phyloP scores from a whole-genome alignment of 2,113 vertebrate species.

The Patagioenas fasciata region DNA sequence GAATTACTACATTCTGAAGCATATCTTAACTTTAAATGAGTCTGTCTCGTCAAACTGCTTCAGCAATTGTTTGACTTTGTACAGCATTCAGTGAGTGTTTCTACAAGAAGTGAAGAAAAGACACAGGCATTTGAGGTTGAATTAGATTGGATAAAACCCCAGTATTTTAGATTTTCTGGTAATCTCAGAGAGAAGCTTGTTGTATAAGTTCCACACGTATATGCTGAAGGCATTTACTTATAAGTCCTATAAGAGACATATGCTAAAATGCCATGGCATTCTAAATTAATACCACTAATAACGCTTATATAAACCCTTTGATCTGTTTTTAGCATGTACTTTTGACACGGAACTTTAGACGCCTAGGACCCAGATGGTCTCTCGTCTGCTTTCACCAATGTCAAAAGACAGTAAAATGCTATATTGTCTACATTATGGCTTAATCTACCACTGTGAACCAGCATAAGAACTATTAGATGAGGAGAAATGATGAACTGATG shows the following conservation, averaged over 20 bases:
- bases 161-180: background rate
- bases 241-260: background rate
- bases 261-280: background rate
- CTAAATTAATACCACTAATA: background rate
- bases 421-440: background rate
- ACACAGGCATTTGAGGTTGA: background rate
- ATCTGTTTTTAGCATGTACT: background rate
- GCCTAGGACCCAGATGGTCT: background rate
- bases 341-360: background rate
- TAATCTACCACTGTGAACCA: background rate
- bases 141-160: background rate
- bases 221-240: background rate
- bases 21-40: background rate
- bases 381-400: background rate
- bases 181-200: background rate
- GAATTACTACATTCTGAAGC: background rate
- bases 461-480: background rate
- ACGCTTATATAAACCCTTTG: background rate
- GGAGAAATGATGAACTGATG: background rate
- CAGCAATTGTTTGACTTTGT: background rate
- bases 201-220: background rate
- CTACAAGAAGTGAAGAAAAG: background rate
- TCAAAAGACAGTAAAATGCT: background rate
- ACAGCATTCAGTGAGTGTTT: background rate
- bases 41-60: background rate